phyloP scores from a whole-genome alignment of 2,888 invertebrate species.

The Thysanoteuthis rhombus region DNA sequence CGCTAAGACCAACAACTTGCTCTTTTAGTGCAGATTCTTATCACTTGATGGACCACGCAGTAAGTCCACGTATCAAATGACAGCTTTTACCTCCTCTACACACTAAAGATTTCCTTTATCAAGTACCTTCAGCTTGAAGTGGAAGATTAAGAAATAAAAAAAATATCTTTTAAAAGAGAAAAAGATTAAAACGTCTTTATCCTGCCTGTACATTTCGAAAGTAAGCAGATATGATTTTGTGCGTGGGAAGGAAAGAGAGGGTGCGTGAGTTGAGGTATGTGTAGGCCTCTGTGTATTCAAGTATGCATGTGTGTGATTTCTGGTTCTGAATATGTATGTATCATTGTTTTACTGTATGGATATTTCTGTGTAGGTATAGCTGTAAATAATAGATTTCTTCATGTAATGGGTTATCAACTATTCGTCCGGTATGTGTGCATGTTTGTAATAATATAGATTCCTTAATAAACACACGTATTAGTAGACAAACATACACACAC shows the following conservation, averaged over 20 bases:
- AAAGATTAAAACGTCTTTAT: conserved; percentile 12
- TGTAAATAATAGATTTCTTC: not conserved
- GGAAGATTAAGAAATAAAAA: not conserved
- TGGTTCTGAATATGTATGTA: not conserved
- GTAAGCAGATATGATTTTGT: not conserved
- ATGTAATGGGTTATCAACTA: not conserved
- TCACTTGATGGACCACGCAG: conserved; percentile 12
- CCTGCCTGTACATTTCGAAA: not conserved
- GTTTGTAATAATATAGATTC: not conserved
- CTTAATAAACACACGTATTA: too few species aligned
- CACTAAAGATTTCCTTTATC: conserved; percentile 12
- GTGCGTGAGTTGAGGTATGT: not conserved
- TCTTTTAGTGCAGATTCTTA: conserved; percentile 12
- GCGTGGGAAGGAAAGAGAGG: not conserved
- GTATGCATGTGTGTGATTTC: not conserved
- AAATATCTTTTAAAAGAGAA: not conserved
- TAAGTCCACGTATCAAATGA: not conserved
- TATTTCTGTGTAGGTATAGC: not conserved
- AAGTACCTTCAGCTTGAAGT: conserved; percentile 12
- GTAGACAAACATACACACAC: too few species aligned
- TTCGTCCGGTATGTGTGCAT: not conserved
- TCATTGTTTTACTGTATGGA: not conserved
- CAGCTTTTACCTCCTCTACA: not conserved
- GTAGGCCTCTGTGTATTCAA: not conserved
- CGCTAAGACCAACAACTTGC: conserved; percentile 12